Conservation (phyloP, 1,140 invertebrate species). For the Drosophila hydei region DNA sequence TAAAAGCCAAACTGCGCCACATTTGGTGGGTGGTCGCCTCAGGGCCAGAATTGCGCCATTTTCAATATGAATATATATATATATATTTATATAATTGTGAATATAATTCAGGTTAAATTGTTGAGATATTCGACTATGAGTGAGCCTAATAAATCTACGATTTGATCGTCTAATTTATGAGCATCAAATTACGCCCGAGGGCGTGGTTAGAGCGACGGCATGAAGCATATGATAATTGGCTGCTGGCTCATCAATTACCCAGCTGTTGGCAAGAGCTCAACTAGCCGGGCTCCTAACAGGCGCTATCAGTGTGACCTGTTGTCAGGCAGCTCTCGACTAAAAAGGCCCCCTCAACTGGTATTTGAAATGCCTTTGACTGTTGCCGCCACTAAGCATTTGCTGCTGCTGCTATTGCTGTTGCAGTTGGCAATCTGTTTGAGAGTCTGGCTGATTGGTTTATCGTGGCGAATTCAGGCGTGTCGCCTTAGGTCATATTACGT, state of each 20-base stretch:
- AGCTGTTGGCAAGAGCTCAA: conserved; percentile 33
- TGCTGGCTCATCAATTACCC: conserved; percentile 44
- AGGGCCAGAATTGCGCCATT: conserved; percentile 60
- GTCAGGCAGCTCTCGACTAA: conserved; percentile 31
- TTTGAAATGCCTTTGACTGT: conserved; percentile 54
- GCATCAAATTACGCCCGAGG: conserved; percentile 31
- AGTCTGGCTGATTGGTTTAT: conserved; percentile 76
- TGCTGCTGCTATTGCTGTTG: conserved; percentile 33
- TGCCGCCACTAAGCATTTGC: conserved; percentile 38
- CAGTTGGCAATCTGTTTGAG: conserved; percentile 49
- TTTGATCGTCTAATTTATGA: conserved; percentile 62
- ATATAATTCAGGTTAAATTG: conserved; percentile 60
- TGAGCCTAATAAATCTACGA: conserved; percentile 65
- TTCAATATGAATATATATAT: conserved; percentile 16
- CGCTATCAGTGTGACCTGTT: conserved; percentile 31
- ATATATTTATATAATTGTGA: conserved; percentile 7
- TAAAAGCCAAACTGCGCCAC: conserved; percentile 30
- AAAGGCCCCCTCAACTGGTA: conserved; percentile 38
- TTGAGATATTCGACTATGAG: conserved; percentile 46
- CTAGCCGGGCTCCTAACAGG: background rate
- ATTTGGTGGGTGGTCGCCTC: conserved; percentile 60
- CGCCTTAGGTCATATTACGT: conserved; percentile 69
- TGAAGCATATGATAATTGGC: conserved; percentile 69
- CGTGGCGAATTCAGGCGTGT: conserved; percentile 79
- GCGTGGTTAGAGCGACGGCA: conserved; percentile 8